Base-by-base conservation (phyloP, 2,888 invertebrate species). In the Mactromeris polynyma region DNA sequence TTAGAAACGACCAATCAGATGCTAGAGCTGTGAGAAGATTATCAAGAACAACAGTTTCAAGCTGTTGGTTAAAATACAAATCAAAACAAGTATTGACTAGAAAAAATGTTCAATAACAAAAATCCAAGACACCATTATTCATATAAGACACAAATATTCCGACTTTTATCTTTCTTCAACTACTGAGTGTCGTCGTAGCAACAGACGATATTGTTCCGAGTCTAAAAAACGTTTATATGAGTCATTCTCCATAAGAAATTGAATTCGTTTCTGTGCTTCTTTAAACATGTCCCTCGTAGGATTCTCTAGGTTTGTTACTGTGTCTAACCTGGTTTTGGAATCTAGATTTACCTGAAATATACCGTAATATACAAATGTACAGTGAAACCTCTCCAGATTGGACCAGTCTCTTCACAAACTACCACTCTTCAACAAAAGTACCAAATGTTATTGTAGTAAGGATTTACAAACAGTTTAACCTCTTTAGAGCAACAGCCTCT, bases 201-300 rank as follows among this genome's bases (percentile, higher is more conserved):
- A 82, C 31, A 97, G 97, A 90, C 96, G 95, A 93, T 97, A 97
- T 26, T 97, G 94, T 78, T 97, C 97, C 19, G 97, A 97, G 93
- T 97, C 97, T 31, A 97, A 96, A 94, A 97, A 97, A 79, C 97
- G 95, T 64, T 97, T 96, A 93, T 97, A 97, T 21, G 97, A 97
- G 94, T 97, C 97, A 90, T 97, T 97, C 93, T 97, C 97, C 97
- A 97, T 97, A 81, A 97, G 95, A 14, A 97, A 97, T 93, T 97
- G 97, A 80, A 97, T 97, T 86, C 97, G 96, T 91, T 97, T 96
- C 95, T 97, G 97, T 73, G 97, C 97, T 79, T 96, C 96, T 92
- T 97, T 97, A 95, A 97, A 97, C 79, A 97, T 96, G 69, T 96
- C 96, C 64, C 96, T 93, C 89, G 96, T 96, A 14, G 97, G 97